A percentile compares a stretch with the other conserved stretches of the same genome.
Evolutionary conservation across 2,888 invertebrate genomes (phyloP).

Genomic region (Cosmia trapezina): DNA sequence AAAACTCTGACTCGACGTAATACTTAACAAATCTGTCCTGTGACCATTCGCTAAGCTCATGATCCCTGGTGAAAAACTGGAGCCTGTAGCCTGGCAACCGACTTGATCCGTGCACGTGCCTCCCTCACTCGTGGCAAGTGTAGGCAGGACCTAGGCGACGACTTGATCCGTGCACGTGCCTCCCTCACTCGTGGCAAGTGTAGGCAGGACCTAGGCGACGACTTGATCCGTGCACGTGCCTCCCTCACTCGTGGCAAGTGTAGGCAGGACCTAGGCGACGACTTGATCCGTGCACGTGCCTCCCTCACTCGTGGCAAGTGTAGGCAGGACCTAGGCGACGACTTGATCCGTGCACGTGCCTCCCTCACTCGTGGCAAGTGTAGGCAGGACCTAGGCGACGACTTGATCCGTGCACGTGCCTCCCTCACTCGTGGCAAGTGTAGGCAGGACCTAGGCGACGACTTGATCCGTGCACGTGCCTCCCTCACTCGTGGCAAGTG

Average conservation of each 20-base stretch:
- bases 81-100: neutral
- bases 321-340: neutral
- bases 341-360: neutral
- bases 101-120: neutral
- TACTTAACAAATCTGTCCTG: neutral
- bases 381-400: too few relatives aligned
- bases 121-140: neutral
- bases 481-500: neutral
- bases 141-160: neutral
- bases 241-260: neutral
- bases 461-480: neutral
- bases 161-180: neutral
- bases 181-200: neutral
- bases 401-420: neutral
- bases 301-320: neutral
- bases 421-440: too few relatives aligned
- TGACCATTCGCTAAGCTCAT: neutral
- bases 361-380: too few relatives aligned
- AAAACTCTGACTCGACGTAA: too few relatives aligned
- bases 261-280: neutral
- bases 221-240: neutral
- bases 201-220: neutral
- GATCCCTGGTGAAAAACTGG: neutral
- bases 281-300: neutral
- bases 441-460: too few relatives aligned